Evolutionary conservation across 2,797 vertebrate genomes (phyloP).

Genomic region (Psittacula echo): DNA sequence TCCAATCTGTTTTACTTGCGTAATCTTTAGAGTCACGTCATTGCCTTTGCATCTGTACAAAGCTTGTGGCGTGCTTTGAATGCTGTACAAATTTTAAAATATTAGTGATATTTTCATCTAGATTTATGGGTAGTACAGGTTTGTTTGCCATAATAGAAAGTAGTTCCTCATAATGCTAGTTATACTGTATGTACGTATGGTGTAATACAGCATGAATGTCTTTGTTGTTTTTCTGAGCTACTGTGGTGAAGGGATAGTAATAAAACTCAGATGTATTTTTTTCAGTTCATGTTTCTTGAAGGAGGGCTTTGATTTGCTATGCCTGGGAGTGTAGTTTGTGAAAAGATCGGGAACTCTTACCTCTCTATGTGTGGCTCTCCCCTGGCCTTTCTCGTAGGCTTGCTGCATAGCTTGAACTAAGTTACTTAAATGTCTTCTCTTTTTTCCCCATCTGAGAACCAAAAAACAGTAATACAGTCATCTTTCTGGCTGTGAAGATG

Average conservation of each 20-base stretch:
- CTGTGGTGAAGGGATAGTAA: not conserved
- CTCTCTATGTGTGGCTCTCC: not conserved
- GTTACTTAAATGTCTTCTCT: not conserved
- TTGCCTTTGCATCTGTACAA: not conserved
- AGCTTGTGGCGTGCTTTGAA: not conserved
- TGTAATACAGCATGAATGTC: not conserved
- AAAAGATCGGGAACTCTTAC: not conserved
- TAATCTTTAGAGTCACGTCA: not conserved
- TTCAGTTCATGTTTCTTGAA: not conserved
- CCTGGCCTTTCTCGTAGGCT: not conserved
- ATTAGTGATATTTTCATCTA: not conserved
- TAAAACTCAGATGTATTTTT: not conserved
- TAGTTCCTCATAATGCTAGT: not conserved
- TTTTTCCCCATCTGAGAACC: not conserved
- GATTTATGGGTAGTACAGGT: not conserved
- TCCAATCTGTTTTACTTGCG: not conserved
- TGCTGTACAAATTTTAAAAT: not conserved
- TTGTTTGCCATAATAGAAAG: not conserved
- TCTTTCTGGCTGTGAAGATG: not conserved
- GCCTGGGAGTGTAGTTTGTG: not conserved
- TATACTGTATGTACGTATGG: not conserved
- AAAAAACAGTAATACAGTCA: not conserved
- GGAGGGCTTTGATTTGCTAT: not conserved
- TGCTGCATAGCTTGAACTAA: not conserved
- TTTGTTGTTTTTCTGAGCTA: not conserved